Conservation (phyloP, 1,140 invertebrate species). For the Aleiodes sp. region DNA sequence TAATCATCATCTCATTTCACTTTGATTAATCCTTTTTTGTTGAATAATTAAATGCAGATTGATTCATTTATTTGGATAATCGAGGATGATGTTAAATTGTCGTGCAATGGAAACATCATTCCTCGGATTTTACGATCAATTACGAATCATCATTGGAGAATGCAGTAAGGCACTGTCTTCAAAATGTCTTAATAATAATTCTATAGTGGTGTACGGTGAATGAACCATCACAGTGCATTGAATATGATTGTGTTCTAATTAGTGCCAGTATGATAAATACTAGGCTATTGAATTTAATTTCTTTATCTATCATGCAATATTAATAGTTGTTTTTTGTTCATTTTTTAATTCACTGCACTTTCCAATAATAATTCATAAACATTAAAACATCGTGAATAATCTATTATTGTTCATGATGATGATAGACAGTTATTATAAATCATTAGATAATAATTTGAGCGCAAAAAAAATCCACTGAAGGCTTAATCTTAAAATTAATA, state of each 20-base stretch:
- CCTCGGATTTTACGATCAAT: background rate
- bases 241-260: background rate
- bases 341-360: conserved; percentile 17
- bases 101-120: too few species aligned
- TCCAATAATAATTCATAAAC: background rate
- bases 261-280: conserved; percentile 21
- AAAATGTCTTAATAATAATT: background rate
- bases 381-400: background rate
- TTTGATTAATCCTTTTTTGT: too few species aligned
- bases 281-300: conserved; percentile 8
- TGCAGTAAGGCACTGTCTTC: conserved; percentile 38
- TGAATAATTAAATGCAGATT: too few species aligned
- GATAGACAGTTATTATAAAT: too few species aligned
- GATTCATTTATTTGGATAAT: too few species aligned
- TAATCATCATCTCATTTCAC: background rate
- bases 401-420: background rate
- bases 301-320: background rate
- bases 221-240: conserved; percentile 11
- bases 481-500: too few species aligned
- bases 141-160: conserved; percentile 33
- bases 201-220: background rate
- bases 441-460: too few species aligned
- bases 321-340: background rate
- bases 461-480: too few species aligned
- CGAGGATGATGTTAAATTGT: background rate